Base-by-base conservation (phyloP, 2,113 vertebrate genomes). In the Empidonax alnorum region DNA sequence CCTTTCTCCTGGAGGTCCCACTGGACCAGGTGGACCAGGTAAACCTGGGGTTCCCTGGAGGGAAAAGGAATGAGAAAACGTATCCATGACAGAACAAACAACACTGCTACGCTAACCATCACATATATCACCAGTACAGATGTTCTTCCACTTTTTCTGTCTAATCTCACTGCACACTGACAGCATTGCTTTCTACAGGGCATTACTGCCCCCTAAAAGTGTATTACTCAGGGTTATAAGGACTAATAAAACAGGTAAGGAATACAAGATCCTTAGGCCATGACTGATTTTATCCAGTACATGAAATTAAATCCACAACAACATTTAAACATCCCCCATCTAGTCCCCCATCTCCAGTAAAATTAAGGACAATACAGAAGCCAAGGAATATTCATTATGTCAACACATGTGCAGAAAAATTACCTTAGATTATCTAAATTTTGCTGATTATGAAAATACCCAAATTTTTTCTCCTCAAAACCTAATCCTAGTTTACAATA, bases 1-100 rank as follows among this genome's bases (percentile, higher is more conserved):
- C 98, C 99, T 98, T 61, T 98, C 98, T 84, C 99, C 99, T 81
- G 99, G 98, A 71, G 98, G 97, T 97, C 99, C 99, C 73, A 98
- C 93, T 55, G 99, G 98, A 52, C 99, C 99, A 33, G 97, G 92
- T 23, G 98, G 94, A 62, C 99, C 99, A 25, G 98, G 82, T 77
- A 98, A 93, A 47, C 99, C 99, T 72, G 98, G 98, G 3, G 98
- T 97, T 94, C 99, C 99, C 99, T 99, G 95, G 11, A 75, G 28
- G 52, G 35, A 96, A 80, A 97, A 91, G 67, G 76, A 92, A 97
- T 75, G 10, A 59, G 7, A 79, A 85, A 47, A 30, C 65, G 33
- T 72, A 84, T 65, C 41, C 20, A 44, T 77, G 47, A 88, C 20
- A 71, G 30, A 82, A 75, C 27, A 74, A 93, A 66, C 3, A 56